phyloP scores from a whole-genome alignment of 2,113 vertebrate species.

The Mustela nigripes region DNA sequence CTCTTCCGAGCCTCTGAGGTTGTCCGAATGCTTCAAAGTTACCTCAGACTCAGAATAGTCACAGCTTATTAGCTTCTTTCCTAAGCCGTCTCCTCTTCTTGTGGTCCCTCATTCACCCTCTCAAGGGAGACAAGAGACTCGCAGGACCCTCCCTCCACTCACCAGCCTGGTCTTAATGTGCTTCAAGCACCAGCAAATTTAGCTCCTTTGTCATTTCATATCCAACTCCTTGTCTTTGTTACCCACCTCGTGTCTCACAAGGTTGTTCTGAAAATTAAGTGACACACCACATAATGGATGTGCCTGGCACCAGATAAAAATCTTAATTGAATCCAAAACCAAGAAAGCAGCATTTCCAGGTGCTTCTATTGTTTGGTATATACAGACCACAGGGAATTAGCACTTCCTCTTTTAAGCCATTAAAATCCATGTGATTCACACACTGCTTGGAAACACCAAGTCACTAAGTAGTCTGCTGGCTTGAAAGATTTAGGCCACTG shows the following conservation, averaged over 20 bases:
- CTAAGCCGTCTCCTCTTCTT: background rate
- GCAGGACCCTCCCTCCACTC: background rate
- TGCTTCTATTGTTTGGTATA: background rate
- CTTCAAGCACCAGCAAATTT: background rate
- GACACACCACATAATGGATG: background rate
- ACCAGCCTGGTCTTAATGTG: background rate
- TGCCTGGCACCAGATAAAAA: background rate
- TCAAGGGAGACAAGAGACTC: background rate
- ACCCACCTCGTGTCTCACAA: background rate
- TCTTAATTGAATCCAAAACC: slow-evolving; percentile 6
- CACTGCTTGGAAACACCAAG: background rate
- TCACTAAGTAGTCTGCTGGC: background rate
- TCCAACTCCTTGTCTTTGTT: background rate
- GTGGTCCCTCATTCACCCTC: background rate
- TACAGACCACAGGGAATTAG: background rate
- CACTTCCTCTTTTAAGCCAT: background rate
- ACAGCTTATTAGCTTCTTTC: background rate
- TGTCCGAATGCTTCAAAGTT: background rate
- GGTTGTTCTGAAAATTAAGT: background rate
- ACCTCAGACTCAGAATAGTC: background rate
- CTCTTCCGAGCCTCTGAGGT: background rate
- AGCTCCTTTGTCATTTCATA: background rate
- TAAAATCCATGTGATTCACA: background rate
- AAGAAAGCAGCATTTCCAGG: slow-evolving; percentile 17
- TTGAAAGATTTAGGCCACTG: background rate